Conservation (phyloP, 2,797 vertebrate species). For the Sarcoramphus papa region DNA sequence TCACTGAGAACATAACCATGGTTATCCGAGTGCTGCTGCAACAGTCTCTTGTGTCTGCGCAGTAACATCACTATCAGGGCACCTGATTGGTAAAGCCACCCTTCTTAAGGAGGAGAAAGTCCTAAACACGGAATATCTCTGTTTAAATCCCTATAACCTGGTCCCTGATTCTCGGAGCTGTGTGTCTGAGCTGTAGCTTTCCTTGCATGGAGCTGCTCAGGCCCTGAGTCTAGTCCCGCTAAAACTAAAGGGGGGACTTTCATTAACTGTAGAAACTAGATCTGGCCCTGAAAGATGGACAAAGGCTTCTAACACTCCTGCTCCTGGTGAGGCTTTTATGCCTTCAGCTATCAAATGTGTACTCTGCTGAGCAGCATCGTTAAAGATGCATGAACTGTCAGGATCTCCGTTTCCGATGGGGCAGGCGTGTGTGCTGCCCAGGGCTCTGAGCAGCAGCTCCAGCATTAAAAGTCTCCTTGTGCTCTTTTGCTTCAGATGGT, state of each 20-base stretch:
- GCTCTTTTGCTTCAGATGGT: background rate
- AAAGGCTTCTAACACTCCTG: constrained; percentile 22
- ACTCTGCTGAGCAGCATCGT: background rate
- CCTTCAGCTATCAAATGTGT: constrained; percentile 43
- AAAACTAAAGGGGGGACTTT: background rate
- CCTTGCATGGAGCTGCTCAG: background rate
- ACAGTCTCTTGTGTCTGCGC: background rate
- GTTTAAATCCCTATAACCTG: background rate
- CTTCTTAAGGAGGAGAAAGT: background rate
- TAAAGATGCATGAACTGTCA: constrained; percentile 42
- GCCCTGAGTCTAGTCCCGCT: background rate
- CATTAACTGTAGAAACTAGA: constrained; percentile 10
- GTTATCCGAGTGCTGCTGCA: background rate
- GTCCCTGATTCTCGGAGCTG: background rate
- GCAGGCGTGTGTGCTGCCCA: background rate
- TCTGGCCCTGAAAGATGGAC: constrained; percentile 29
- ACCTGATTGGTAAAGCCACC: background rate
- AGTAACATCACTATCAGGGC: background rate
- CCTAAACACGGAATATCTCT: background rate
- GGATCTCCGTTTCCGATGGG: background rate
- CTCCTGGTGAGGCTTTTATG: background rate
- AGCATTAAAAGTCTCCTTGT: background rate
- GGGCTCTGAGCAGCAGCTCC: background rate
- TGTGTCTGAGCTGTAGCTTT: background rate
- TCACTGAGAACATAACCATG: background rate